Base-by-base conservation (phyloP, 23 tunicate species). In the Clavelina lepadiformis region DNA sequence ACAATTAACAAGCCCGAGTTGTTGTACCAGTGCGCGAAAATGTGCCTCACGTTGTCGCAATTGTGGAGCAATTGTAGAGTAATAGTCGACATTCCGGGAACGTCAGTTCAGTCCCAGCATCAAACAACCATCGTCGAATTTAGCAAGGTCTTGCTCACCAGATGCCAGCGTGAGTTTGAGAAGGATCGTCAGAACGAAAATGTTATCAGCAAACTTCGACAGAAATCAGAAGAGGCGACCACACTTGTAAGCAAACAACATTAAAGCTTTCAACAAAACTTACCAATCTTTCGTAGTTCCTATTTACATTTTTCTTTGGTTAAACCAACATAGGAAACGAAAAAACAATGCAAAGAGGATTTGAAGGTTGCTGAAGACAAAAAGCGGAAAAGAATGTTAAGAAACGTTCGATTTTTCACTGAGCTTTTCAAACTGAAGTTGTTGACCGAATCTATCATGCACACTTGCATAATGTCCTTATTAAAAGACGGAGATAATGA, bases 351-450 rank as follows among this genome's bases (percentile, higher is more conserved):
- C 23, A 75, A 75, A 31, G 89, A 89, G 25, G 89, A 81, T 13
- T 38, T 66, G 0, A 79, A 80, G 21, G 22, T 50, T 28, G 79
- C 67, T 1, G 76, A 58, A 36, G 21, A 68, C 6, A 89, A 57
- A 58, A 74, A 75, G 27, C 74, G 83, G 25, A 46, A 80, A 30
- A 53, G 97, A 56, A 76, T 85, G 66, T 46, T 81, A 33, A 89
- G 97, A 68, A 89, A 89, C 67, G 81, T 89, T 50, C 83, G 89
- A 25, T 89, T 89, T 60, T 75, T 89, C 67, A 89, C 89, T 11
- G 97, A 89, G 56, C 67, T 89, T 35, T 89, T 89, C 69, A 89
- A 89, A 32, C 75, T 81, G 33, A 31, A 59, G 28, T 81, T 89
- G 97, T 49, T 89, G 50, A 81, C 80, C 5, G 89, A 81, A 46